Evolutionary conservation across 2,888 invertebrate species (phyloP), one percentile per base, ranked within the genome.

Genomic region (Serrognathus titanus): DNA sequence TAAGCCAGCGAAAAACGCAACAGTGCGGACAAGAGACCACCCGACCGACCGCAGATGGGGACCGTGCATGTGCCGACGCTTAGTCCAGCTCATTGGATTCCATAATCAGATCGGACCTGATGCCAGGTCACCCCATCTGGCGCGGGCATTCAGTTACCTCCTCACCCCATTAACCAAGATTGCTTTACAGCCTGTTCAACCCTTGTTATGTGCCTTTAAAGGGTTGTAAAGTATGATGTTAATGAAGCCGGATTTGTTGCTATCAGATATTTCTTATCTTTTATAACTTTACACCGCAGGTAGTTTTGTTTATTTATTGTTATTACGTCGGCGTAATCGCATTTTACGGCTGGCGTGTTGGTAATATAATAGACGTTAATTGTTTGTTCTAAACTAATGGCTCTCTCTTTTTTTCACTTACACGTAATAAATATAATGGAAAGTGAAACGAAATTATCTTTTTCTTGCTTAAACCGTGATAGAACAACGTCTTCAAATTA

Each of bases 31-130:
- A 50, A 37, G 51, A 54, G 65, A 63, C 65, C 64, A 64, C 65
- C 65, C 63, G 63, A 53, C 58, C 51, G 58, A 63, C 61, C 64
- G 63, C 66, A 67, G 64, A 64, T 66, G 64, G 64, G 61, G 56
- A 66, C 57, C 66, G 66, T 49, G 41, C 61, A 62, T 63, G 63
- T 66, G 64, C 63, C 62, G 53, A 48, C 63, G 63, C 63, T 63
- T 63, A 66, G 59, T 62, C 61, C 66, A 58, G 63, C 63, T 64
- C 63, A 66, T 64, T 66, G 63, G 64, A 62, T 58, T 59, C 62
- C 63, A 64, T 66, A 68, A 68, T 67, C 66, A 65, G 63, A 67
- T 67, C 66, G 61, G 63, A 65, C 64, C 63, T 60, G 55, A 62
- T 61, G 58, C 64, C 65, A 61, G 59, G 57, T 61, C 63, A 52